Base-by-base conservation (phyloP, 2,888 invertebrate species). In the Orthosia cruda region DNA sequence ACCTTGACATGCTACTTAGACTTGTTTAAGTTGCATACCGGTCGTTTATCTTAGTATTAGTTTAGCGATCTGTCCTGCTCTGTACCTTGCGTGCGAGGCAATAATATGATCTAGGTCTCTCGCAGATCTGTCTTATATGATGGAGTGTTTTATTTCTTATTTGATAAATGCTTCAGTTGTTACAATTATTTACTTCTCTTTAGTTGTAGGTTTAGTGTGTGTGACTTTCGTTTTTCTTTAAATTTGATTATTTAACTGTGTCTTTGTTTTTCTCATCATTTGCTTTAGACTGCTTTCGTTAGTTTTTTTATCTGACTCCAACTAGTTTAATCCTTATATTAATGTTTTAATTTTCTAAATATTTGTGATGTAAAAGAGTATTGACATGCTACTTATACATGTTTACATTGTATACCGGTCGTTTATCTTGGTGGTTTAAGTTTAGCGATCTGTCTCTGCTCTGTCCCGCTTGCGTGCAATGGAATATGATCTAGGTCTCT, bases 1-100 rank as follows among this genome's bases (percentile, higher is more conserved):
- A 65, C 82, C 84, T 83, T 83, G 82, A 77, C 82, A 81, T 40
- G 81, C 49, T 66, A 69, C 69, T 40, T 40, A 64, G 55, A 58
- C 79, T 12, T 49, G 66, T 80, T 66, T 49, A 47, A 57, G 67
- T 49, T 66, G 50, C 69, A 55, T 67, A 65, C 32, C 55, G 13
- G 72, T 12, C 58, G 50, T 66, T 71, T 64, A 71, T 74, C 66
- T 75, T 12, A 18, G 47, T 67, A 70, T 71, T 32, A 50, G 61
- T 52, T 67, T 18, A 54, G 57, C 52, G 47, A 57, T 64, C 76
- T 74, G 73, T 55, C 61, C 40, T n/a, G 64, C 62, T 52, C 26
- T 47, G 40, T 52, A 16, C 15, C 55, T 77, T 63, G 71, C 63
- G 23, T 67, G 66, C 58, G 7, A 58, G 12, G 83, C 18, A 57